Evolutionary conservation across 2,797 vertebrate species (phyloP).

Genomic region (Varecia variegata): DNA sequence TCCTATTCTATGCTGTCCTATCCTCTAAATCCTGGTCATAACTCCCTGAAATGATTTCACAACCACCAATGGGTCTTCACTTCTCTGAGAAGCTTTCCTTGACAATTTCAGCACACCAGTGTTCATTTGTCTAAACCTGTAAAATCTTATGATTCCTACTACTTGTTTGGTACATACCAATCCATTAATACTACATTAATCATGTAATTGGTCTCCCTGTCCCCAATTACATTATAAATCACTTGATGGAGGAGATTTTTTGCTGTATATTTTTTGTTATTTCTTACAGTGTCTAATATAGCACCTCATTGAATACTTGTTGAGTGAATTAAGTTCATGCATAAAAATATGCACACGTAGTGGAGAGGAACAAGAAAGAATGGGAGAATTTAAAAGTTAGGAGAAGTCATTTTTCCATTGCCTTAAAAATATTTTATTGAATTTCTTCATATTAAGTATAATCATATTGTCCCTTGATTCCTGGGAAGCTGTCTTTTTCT

Average conservation of each 20-base stretch:
- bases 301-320: not conserved
- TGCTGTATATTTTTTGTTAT: not conserved
- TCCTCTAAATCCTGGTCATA: not conserved
- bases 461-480: not conserved
- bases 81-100: not conserved
- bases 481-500: not conserved
- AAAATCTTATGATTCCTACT: not conserved
- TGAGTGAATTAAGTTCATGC: slow-evolving; percentile 10
- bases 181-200: not conserved
- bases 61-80: not conserved
- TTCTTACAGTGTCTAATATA: not conserved
- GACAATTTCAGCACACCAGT: not conserved
- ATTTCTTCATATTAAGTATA: not conserved
- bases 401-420: not conserved
- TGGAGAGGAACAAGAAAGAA: not conserved
- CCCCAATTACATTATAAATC: not conserved
- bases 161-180: not conserved
- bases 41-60: not conserved
- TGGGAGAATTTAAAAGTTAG: not conserved
- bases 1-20: not conserved
- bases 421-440: slow-evolving; percentile 14
- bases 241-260: not conserved
- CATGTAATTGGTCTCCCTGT: slow-evolving; percentile 21
- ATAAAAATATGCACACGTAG: slow-evolving; percentile 24
- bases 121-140: not conserved